Conservation (phyloP, 2,797 vertebrate species). For the Perdix hodgsoniae region DNA sequence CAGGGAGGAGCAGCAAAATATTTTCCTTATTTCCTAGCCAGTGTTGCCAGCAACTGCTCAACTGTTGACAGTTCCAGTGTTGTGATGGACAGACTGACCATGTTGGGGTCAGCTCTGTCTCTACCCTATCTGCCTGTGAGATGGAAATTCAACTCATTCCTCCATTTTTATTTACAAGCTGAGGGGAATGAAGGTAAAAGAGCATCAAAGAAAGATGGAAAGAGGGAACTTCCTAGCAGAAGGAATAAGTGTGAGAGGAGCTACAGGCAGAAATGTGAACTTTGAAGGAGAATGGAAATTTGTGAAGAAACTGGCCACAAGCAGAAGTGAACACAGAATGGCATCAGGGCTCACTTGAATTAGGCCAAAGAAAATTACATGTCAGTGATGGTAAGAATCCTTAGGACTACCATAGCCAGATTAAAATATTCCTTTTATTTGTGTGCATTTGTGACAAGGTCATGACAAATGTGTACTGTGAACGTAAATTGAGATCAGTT, state of each 20-base stretch:
- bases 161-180: slow-evolving; percentile 21
- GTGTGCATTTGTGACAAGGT: not conserved
- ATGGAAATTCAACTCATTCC: slow-evolving; percentile 1
- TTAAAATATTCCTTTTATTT: slow-evolving; percentile 31
- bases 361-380: not conserved
- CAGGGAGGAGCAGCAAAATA: slow-evolving; percentile 40
- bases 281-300: not conserved
- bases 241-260: not conserved
- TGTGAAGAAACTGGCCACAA: not conserved
- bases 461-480: not conserved
- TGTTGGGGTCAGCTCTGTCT: not conserved
- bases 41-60: not conserved
- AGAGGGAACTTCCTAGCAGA: not conserved
- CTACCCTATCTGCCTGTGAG: not conserved
- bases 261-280: not conserved
- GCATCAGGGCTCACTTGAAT: not conserved
- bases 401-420: not conserved
- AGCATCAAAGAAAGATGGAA: not conserved
- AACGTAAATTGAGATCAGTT: not conserved
- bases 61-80: slow-evolving; percentile 45
- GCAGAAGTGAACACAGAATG: not conserved
- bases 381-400: not conserved
- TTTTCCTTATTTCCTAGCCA: slow-evolving; percentile 37
- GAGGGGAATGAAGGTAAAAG: not conserved
- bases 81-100: not conserved